Conservation (phyloP, 2,113 vertebrate genomes). For the Scomber scombrus region DNA sequence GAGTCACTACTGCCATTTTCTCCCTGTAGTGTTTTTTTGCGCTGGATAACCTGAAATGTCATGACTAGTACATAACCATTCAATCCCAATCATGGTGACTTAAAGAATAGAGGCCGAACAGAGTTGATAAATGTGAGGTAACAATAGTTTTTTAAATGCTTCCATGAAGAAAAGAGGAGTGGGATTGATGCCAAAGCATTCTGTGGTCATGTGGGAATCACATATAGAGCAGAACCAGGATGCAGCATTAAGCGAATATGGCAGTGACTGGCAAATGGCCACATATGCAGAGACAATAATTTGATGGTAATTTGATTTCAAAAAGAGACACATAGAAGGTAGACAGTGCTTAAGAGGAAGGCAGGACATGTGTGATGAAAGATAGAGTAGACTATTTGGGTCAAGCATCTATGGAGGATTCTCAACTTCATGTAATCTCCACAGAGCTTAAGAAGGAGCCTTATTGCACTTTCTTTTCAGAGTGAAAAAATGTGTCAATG, state of each 20-base stretch:
- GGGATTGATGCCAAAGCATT: neutral
- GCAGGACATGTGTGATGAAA: constrained; percentile 14
- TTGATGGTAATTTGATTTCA: constrained; percentile 22
- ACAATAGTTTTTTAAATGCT: too few species aligned
- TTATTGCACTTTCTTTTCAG: constrained; percentile 38
- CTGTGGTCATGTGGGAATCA: constrained; percentile 1
- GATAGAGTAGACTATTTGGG: constrained; percentile 43
- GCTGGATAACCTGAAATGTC: neutral
- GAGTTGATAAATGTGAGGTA: neutral
- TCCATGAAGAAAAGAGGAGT: neutral
- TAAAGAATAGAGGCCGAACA: neutral
- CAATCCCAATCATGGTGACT: constrained; percentile 22
- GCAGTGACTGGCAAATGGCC: constrained; percentile 4
- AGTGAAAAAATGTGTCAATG: constrained; percentile 47
- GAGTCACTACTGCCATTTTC: neutral
- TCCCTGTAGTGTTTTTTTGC: neutral
- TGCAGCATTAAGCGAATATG: neutral
- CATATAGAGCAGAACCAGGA: neutral
- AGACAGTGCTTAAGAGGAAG: constrained; percentile 8
- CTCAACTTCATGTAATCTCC: constrained; percentile 46
- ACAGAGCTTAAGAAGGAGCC: constrained; percentile 35
- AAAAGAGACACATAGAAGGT: neutral
- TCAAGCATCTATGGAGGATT: constrained; percentile 53
- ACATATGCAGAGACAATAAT: neutral
- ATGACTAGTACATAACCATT: constrained; percentile 5